phyloP scores from a whole-genome alignment of 1,140 invertebrate species.

The Scaptomyza graminum region DNA sequence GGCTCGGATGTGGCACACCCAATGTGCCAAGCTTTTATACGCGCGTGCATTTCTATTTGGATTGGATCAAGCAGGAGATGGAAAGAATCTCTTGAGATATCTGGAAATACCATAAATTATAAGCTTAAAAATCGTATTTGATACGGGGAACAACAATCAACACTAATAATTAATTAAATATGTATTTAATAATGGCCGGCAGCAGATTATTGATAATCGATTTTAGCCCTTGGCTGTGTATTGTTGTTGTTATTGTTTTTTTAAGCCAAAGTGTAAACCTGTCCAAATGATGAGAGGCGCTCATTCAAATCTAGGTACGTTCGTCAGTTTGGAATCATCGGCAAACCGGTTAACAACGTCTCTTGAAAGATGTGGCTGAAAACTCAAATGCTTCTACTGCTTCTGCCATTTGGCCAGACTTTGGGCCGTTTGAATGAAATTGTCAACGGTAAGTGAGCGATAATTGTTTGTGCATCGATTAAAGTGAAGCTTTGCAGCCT shows the following conservation, averaged over 20 bases:
- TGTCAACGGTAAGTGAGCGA: conserved; percentile 42
- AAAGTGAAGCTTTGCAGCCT: conserved; percentile 34
- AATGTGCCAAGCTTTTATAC: conserved; percentile 68
- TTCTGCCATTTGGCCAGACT: conserved; percentile 27
- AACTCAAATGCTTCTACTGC: conserved; percentile 10
- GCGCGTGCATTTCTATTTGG: conserved; percentile 63
- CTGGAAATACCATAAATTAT: neutral
- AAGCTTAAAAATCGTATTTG: neutral
- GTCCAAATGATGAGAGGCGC: conserved; percentile 14
- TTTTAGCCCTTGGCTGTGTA: neutral
- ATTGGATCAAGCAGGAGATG: conserved; percentile 67
- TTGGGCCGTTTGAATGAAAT: conserved; percentile 31
- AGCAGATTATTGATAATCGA: conserved; percentile 9
- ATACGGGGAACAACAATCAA: conserved; percentile 9
- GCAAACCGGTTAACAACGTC: conserved; percentile 31
- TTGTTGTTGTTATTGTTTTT: neutral
- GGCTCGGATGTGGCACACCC: conserved; percentile 60
- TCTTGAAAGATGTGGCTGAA: conserved; percentile 34
- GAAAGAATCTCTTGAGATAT: conserved; percentile 16
- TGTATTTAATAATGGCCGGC: neutral
- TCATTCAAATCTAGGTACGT: neutral
- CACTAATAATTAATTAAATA: no score
- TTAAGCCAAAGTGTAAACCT: conserved; percentile 17
- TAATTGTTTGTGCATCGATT: neutral
- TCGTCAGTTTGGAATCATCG: conserved; percentile 21